These are phyloP conservation scores for Zaprionus ornatus DNA, from an alignment of 1,140 invertebrate species.

Conservation along the genomic window DNA sequence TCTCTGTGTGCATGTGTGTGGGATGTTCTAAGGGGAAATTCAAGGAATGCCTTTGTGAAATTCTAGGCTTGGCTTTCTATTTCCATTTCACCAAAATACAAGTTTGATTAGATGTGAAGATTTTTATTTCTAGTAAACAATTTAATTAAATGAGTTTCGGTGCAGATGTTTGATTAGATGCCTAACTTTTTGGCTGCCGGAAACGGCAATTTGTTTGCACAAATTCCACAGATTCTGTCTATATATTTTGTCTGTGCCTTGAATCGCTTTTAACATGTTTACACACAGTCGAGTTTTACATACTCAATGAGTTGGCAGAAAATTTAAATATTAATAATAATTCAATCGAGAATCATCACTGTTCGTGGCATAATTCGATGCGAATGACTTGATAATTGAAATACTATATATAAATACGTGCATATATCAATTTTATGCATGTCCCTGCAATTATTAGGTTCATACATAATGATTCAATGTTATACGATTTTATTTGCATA, in stretches of 20 bases:
- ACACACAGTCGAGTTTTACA: not conserved
- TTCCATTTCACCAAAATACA: not conserved
- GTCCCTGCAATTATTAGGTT: not conserved
- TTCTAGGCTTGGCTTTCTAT: constrained; percentile 1
- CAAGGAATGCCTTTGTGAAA: not conserved
- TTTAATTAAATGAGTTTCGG: constrained; percentile 1
- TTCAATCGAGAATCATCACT: not conserved
- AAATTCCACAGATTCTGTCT: not conserved
- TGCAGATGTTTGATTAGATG: not conserved
- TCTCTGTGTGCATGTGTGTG: not conserved
- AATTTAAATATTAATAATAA: not conserved
- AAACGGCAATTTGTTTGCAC: not conserved
- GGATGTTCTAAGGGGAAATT: not conserved
- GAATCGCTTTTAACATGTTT: not conserved
- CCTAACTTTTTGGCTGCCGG: not conserved
- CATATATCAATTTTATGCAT: not conserved
- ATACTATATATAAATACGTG: not conserved
- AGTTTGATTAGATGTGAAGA: not conserved
- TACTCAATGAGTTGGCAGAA: not conserved
- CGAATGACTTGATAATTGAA: not conserved
- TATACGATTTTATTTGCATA: not conserved
- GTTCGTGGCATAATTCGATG: not conserved
- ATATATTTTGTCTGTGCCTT: not conserved
- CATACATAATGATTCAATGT: not conserved
- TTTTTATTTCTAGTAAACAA: not conserved